phyloP scores from a whole-genome alignment of 2,888 invertebrate genomes.

The Leucoma salicis region DNA sequence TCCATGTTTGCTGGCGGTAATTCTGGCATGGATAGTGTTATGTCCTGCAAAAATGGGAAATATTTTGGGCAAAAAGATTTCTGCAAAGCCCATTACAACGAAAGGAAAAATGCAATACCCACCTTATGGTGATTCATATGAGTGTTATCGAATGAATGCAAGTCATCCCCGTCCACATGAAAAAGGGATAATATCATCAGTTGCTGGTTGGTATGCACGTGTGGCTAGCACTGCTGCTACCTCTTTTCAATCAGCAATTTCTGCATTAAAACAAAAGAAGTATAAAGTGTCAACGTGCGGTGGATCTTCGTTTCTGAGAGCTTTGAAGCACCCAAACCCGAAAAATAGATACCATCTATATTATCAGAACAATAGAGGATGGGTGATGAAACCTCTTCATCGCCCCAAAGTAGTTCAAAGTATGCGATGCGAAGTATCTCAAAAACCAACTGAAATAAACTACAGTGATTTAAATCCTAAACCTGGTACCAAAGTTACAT shows the following conservation, averaged over 20 bases:
- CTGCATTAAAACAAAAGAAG: constrained; percentile 16
- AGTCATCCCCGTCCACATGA: constrained; percentile 2
- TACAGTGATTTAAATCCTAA: background rate
- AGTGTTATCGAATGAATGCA: constrained; percentile 11
- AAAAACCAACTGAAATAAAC: background rate
- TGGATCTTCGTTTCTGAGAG: constrained; percentile 3
- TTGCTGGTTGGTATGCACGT: constrained; percentile 22
- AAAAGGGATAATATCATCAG: constrained; percentile 10
- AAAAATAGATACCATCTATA: constrained; percentile 39
- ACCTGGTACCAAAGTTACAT: background rate
- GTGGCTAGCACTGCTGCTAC: background rate
- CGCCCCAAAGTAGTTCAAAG: constrained; percentile 13
- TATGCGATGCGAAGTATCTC: constrained; percentile 13
- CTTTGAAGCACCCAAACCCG: constrained; percentile 31
- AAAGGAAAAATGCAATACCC: constrained; percentile 5
- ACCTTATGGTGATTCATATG: background rate
- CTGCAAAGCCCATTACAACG: background rate
- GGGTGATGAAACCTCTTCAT: constrained; percentile 45
- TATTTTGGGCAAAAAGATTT: constrained; percentile 1
- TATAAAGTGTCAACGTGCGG: constrained; percentile 4
- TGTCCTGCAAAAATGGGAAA: constrained; percentile 36
- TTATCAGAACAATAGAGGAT: constrained; percentile 39
- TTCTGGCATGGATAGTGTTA: constrained; percentile 40
- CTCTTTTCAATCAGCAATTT: constrained; percentile 13
- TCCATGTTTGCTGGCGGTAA: constrained; percentile 45